Percentiles rank a stretch among this genome's conserved stretches.
Conservation (phyloP, 2,888 invertebrate species). For the Tetramorium bicarinatum region DNA sequence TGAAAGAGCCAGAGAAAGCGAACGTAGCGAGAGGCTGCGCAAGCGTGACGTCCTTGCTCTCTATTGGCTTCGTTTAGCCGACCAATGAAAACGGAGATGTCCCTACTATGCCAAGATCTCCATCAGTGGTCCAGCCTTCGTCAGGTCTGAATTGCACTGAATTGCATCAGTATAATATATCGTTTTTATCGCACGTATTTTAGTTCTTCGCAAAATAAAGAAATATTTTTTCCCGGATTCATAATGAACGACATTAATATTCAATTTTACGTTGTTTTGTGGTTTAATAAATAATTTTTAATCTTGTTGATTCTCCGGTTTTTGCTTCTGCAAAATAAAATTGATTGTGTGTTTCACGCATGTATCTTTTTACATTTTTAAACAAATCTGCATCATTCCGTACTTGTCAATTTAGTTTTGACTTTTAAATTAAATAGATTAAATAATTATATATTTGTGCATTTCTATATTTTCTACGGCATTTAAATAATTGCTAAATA, state of each 20-base stretch:
- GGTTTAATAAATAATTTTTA: conserved; percentile 9
- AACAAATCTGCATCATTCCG: neutral
- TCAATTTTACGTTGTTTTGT: neutral
- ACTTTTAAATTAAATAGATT: neutral
- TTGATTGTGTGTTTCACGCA: neutral
- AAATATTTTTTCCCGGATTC: neutral
- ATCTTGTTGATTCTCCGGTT: neutral
- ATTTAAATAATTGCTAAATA: neutral
- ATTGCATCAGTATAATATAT: neutral
- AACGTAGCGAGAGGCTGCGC: conserved; percentile 76
- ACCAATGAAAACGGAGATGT: conserved; percentile 79
- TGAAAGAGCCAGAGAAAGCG: conserved; percentile 22
- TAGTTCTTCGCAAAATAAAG: neutral
- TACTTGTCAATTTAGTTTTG: neutral
- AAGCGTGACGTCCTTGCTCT: conserved; percentile 75
- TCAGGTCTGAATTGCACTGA: conserved; percentile 22
- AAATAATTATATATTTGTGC: neutral
- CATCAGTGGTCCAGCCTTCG: conserved; percentile 80
- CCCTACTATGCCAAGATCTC: conserved; percentile 77
- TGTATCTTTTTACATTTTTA: neutral
- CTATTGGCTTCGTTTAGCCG: conserved; percentile 78
- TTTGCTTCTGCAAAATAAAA: neutral
- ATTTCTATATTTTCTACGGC: neutral
- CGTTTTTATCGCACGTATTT: neutral
- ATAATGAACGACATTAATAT: neutral